Base-by-base conservation (phyloP, 1,140 invertebrate species). In the Semibalanus balanoides region DNA sequence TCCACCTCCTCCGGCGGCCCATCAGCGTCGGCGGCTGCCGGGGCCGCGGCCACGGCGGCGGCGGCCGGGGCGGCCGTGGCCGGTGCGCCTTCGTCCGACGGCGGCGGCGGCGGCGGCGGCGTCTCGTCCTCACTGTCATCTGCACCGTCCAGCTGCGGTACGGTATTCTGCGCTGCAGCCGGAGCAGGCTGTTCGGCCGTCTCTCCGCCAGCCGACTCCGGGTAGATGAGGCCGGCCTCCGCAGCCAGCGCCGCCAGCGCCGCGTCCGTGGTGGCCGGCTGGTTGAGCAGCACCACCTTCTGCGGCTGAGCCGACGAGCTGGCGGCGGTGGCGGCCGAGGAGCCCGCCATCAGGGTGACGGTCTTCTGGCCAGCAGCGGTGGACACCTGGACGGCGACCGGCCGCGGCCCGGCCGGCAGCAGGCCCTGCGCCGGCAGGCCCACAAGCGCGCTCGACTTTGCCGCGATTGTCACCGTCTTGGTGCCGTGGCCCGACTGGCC, bases 311-410 rank as follows among this genome's bases (percentile, higher is more conserved):
- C 35, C 43, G 69, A 76, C 28, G 40, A 77, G 73, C 71, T 76
- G 74, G 28, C 74, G 35, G 73, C 75, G 28, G 78, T 76, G 51
- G 70, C 75, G 35, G 76, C 75, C 74, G 40, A 73, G 40, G 75
- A 75, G 75, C 77, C 74, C 31, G 78, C 73, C 72, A 84, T 78
- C 5, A 88, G 79, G 5, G 86, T 87, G 0, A 87, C 85, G 0
- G 86, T 87, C 80, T 87, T 87, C 27, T 85, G 85, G 30, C 85
- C 85, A 76, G 85, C 83, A 72, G 84, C 85, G 17, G 85, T 84
- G 19, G 87, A 84, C 84, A 89, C 86, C 82, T 88, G 87, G 30
- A 91, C 84, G 3, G 90, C 90, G 0, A 91, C 87, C 11, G 89
- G 88, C 83, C 30, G 31, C 31, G 40, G 82, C 77, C 77, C 83